Evolutionary conservation across 2,888 invertebrate species (phyloP).

Genomic region (Plusia festucae): DNA sequence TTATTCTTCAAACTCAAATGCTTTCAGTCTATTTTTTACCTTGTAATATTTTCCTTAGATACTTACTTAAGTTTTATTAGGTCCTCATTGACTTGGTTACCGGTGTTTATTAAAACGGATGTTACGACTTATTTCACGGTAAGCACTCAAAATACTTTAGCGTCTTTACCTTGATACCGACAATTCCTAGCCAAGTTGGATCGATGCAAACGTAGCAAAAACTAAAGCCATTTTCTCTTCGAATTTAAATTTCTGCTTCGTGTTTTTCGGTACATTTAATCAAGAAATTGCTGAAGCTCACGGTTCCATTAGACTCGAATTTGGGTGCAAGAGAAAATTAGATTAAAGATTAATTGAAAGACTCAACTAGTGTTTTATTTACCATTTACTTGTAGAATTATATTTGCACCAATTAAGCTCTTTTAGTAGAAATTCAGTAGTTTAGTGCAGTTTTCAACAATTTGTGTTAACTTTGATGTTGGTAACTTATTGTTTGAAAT

Average conservation of each 20-base stretch:
- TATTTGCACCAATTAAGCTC: not conserved
- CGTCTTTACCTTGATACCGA: slow-evolving; percentile 34
- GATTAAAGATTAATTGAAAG: slow-evolving; percentile 26
- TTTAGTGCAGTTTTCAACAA: not conserved
- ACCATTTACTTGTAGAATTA: not conserved
- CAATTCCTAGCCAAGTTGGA: slow-evolving; percentile 12
- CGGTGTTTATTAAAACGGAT: not conserved
- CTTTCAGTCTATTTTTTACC: too few species aligned
- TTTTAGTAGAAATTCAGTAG: not conserved
- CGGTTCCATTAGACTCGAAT: slow-evolving; percentile 32
- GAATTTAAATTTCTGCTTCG: slow-evolving; percentile 47
- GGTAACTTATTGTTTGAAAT: not conserved
- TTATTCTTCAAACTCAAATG: too few species aligned
- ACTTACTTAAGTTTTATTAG: not conserved
- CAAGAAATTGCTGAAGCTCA: slow-evolving; percentile 49
- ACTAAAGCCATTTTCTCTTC: slow-evolving; percentile 28
- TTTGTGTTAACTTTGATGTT: not conserved
- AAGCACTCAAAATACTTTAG: slow-evolving; percentile 41
- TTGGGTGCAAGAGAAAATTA: slow-evolving; percentile 25
- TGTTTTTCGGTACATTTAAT: slow-evolving; percentile 57
- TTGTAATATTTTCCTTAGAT: not conserved
- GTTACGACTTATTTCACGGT: not conserved
- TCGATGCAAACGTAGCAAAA: slow-evolving; percentile 40
- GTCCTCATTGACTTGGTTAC: not conserved
- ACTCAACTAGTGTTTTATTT: slow-evolving; percentile 18